Percentiles rank a stretch among this genome's conserved stretches.
phyloP scores from a whole-genome alignment of 1,140 invertebrate species.

The Orussus abietinus region DNA sequence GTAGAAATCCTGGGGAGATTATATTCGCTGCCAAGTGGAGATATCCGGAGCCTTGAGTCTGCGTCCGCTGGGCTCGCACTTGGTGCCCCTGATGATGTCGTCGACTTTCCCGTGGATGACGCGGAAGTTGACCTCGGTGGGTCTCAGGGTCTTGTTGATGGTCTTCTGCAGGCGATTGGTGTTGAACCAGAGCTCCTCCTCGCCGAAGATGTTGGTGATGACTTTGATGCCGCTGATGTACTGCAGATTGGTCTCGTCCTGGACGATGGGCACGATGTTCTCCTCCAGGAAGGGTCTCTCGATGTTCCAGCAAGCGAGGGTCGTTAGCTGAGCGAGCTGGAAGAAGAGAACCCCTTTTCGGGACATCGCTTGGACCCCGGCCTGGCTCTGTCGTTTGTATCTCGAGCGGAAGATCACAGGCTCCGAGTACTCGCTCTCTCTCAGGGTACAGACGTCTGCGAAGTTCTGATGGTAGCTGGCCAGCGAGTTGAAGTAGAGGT shows the following conservation, averaged over 20 bases:
- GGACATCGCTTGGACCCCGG: conserved; percentile 48
- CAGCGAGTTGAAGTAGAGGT: conserved; percentile 53
- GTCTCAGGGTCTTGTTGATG: conserved; percentile 44
- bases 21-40: conserved; percentile 35
- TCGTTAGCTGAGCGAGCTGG: conserved; percentile 63
- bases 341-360: conserved; percentile 63
- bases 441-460: conserved; percentile 37
- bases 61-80: conserved; percentile 33
- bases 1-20: conserved; percentile 8
- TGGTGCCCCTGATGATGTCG: conserved; percentile 45
- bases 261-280: conserved; percentile 58
- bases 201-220: conserved; percentile 33
- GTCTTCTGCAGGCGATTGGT: conserved; percentile 50
- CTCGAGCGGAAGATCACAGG: conserved; percentile 45
- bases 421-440: conserved; percentile 33
- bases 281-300: conserved; percentile 57
- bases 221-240: conserved; percentile 62
- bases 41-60: conserved; percentile 27
- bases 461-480: conserved; percentile 49
- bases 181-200: conserved; percentile 50
- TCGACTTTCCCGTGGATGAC: conserved; percentile 43
- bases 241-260: conserved; percentile 58
- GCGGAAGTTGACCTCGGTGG: conserved; percentile 44
- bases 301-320: conserved; percentile 70
- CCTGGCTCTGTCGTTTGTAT: conserved; percentile 43